Percentiles rank a stretch among this genome's conserved stretches.
Conservation (phyloP, 2,797 vertebrate genomes). For the Pogonophryne albipinna region DNA sequence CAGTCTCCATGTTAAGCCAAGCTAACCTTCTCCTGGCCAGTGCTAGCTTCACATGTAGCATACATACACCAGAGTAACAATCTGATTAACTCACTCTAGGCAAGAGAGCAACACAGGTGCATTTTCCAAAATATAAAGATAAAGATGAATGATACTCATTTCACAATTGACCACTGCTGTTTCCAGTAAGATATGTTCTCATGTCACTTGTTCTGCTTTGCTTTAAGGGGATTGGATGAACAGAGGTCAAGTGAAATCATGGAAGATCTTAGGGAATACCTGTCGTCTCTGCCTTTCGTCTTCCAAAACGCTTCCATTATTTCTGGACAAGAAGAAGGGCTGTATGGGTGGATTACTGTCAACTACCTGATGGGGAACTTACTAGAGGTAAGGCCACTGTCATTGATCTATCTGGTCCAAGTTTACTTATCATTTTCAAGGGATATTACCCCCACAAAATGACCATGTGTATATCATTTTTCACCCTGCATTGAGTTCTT, state of each 20-base stretch:
- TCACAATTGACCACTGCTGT: not conserved
- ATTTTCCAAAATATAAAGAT: not conserved
- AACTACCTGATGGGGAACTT: constrained; percentile 98
- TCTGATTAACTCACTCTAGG: not conserved
- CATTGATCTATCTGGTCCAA: not conserved
- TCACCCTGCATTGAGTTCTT: too few relatives aligned
- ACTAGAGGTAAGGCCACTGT: constrained; percentile 85
- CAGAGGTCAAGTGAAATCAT: constrained; percentile 86
- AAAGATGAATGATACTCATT: too few relatives aligned
- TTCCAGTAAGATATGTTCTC: not conserved
- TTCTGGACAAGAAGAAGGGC: constrained; percentile 93
- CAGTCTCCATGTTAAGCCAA: not conserved
- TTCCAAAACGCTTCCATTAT: constrained; percentile 95
- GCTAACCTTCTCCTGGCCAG: not conserved
- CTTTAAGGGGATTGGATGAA: constrained; percentile 84
- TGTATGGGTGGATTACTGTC: constrained; percentile 98
- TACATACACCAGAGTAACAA: not conserved
- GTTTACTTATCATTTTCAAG: not conserved
- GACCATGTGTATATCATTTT: too few relatives aligned
- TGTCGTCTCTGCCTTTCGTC: constrained; percentile 88
- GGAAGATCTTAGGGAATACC: constrained; percentile 86
- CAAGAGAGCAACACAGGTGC: not conserved
- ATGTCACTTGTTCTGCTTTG: constrained; percentile 11
- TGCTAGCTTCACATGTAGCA: not conserved
- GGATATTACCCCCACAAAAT: too few relatives aligned